Evolutionary conservation across 2,888 invertebrate species (phyloP).

Genomic region (Parascotia fuliginaria): DNA sequence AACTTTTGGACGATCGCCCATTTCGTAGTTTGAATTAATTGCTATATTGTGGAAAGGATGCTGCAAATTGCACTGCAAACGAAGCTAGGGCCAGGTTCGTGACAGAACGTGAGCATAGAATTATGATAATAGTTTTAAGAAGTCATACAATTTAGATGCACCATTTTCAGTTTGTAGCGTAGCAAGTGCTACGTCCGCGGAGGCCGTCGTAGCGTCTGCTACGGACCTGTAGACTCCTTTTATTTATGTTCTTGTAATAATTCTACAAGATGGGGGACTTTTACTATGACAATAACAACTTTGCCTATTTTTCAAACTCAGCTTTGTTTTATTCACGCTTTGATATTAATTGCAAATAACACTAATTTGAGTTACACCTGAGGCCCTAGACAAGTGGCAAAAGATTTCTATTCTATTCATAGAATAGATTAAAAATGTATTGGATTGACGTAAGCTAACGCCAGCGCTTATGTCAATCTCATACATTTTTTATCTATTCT

Average conservation of each 20-base stretch:
- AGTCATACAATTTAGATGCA: slow-evolving; percentile 67
- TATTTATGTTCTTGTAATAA: slow-evolving; percentile 73
- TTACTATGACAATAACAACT: slow-evolving; percentile 24
- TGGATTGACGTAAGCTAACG: no score
- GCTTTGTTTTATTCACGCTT: neutral
- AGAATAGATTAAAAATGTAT: no score
- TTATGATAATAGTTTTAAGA: slow-evolving; percentile 82
- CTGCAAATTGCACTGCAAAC: slow-evolving; percentile 59
- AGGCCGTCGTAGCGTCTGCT: slow-evolving; percentile 50
- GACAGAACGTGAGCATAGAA: slow-evolving; percentile 76
- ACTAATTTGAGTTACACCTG: neutral
- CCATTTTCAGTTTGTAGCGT: slow-evolving; percentile 67
- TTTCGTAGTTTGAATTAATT: slow-evolving; percentile 54
- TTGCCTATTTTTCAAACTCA: neutral
- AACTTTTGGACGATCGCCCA: slow-evolving; percentile 27
- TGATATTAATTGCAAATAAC: neutral
- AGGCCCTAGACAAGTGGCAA: no score
- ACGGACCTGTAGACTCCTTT: slow-evolving; percentile 64
- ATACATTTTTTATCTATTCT: no score
- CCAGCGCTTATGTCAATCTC: no score
- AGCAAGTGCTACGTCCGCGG: slow-evolving; percentile 58
- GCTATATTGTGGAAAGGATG: slow-evolving; percentile 53
- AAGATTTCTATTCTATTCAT: no score
- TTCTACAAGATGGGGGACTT: slow-evolving; percentile 64
- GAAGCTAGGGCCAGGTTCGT: slow-evolving; percentile 61